These are phyloP conservation scores for Nemoura dubitans DNA, from an alignment of 2,888 invertebrate genomes.

Conservation along the genomic window DNA sequence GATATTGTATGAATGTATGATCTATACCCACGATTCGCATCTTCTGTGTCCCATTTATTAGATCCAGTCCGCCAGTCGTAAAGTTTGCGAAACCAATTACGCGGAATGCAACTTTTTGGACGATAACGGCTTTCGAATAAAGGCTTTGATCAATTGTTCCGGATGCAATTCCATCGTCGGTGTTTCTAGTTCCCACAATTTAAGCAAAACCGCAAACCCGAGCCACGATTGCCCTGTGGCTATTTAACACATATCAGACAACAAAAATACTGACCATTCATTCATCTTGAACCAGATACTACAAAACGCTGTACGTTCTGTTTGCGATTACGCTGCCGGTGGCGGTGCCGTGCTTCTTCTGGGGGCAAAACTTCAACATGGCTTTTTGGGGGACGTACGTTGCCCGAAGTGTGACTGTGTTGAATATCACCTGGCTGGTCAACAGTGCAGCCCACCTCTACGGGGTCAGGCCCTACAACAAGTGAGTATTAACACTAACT, in stretches of 20 bases:
- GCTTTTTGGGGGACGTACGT: conserved; percentile 71
- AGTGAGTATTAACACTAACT: conserved; percentile 61
- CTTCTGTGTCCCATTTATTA: neutral
- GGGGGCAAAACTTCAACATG: conserved; percentile 71
- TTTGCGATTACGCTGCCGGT: conserved; percentile 71
- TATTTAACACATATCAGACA: neutral
- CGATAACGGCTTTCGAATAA: neutral
- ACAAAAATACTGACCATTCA: neutral
- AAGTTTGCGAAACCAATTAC: neutral
- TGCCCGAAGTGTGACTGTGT: conserved; percentile 67
- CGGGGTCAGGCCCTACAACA: conserved; percentile 81
- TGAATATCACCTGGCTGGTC: conserved; percentile 85
- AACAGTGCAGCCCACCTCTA: conserved; percentile 84
- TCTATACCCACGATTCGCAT: neutral
- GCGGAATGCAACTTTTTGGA: neutral
- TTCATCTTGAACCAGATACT: conserved; percentile 67
- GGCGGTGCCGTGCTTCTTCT: conserved; percentile 71
- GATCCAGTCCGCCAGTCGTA: neutral
- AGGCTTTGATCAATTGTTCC: neutral
- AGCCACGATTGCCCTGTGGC: neutral
- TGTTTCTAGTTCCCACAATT: neutral
- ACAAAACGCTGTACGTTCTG: conserved; percentile 67
- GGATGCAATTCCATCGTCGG: neutral
- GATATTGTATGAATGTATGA: neutral
- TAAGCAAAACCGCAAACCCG: neutral